Evolutionary conservation across 2,888 invertebrate species (phyloP).

Genomic region (Xanthorhoe designata): DNA sequence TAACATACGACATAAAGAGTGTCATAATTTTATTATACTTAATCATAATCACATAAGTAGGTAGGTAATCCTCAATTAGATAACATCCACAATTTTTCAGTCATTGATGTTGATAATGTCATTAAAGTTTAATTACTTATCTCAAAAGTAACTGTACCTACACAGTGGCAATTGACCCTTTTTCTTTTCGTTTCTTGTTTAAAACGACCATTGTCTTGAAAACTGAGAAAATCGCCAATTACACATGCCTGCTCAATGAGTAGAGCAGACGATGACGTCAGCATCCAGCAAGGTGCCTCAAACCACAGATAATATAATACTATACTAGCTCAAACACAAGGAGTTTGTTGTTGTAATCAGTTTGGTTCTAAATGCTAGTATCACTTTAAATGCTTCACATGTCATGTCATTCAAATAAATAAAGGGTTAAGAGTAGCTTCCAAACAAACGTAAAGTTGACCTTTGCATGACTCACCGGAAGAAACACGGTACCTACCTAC

Average conservation of each 20-base stretch:
- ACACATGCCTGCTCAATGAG: conserved; percentile 33
- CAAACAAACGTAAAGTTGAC: conserved; percentile 55
- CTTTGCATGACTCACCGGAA: conserved; percentile 54
- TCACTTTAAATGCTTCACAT: background rate
- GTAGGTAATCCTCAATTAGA: too few species aligned
- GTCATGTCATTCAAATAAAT: conserved; percentile 5
- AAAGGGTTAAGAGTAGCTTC: conserved; percentile 12
- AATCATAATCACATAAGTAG: too few species aligned
- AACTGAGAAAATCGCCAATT: conserved; percentile 7
- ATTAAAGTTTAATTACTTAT: background rate
- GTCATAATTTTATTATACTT: too few species aligned
- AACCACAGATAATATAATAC: too few species aligned
- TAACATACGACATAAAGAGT: too few species aligned
- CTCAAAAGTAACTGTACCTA: background rate
- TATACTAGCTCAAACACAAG: too few species aligned
- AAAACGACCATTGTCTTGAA: conserved; percentile 4
- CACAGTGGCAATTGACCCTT: background rate
- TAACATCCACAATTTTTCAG: too few species aligned
- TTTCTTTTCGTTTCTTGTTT: background rate
- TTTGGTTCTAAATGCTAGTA: conserved; percentile 5
- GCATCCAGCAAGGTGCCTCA: conserved; percentile 18
- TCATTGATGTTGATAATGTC: too few species aligned
- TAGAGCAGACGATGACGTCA: conserved; percentile 32
- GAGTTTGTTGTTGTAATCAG: background rate
- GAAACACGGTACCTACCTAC: conserved; percentile 50